A percentile compares a stretch with the other conserved stretches of the same genome.
Conservation (phyloP, 2,113 vertebrate species). For the Oxygymnocypris stewartii region DNA sequence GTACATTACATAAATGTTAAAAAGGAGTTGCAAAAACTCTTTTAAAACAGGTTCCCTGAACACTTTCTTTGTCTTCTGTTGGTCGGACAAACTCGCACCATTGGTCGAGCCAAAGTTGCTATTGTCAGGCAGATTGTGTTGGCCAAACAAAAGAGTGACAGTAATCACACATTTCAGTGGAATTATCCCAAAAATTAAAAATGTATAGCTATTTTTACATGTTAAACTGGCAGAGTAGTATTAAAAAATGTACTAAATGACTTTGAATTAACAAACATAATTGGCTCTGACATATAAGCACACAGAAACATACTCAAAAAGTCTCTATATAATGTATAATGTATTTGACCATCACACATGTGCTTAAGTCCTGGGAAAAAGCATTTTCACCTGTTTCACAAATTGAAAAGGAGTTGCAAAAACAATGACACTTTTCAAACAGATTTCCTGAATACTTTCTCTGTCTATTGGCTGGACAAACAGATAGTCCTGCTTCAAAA, state of each 20-base stretch:
- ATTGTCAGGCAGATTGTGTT: not conserved
- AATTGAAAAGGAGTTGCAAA: not conserved
- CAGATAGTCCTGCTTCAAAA: not conserved
- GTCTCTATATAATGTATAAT: not conserved
- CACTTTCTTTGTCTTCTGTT: not conserved
- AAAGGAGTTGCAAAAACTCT: not conserved
- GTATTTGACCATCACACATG: not conserved
- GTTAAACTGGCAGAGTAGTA: not conserved
- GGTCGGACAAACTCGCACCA: not conserved
- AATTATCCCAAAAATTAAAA: not conserved
- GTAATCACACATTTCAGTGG: not conserved
- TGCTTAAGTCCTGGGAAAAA: constrained; percentile 15
- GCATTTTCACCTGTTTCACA: constrained; percentile 48
- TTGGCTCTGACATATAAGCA: not conserved
- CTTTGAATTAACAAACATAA: not conserved
- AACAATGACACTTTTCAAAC: not conserved
- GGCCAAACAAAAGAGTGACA: not conserved
- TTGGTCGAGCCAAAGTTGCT: not conserved
- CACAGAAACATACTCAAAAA: not conserved
- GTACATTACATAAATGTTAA: not conserved
- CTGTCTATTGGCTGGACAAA: not conserved
- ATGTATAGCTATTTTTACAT: not conserved
- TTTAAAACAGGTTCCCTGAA: not conserved
- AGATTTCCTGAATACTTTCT: not conserved
- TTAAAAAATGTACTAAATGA: not conserved